These are phyloP conservation scores for Glaucomys volans DNA, from an alignment of 2,113 vertebrate species.

Conservation along the genomic window DNA sequence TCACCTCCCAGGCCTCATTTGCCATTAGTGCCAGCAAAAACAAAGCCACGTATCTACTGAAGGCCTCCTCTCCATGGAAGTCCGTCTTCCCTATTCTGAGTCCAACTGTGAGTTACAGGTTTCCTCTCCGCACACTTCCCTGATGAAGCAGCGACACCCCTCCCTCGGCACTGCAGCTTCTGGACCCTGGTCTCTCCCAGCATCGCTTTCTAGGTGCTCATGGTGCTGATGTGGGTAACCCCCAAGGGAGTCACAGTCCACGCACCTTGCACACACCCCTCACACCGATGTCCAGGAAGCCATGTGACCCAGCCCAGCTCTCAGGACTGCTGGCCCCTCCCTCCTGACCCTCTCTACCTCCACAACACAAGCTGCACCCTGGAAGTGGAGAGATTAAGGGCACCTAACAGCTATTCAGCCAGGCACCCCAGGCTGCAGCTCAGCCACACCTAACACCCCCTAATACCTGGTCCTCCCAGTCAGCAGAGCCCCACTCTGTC, in stretches of 20 bases:
- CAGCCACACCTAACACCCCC: not conserved
- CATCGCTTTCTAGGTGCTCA: rapidly evolving
- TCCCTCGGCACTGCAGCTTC: not conserved
- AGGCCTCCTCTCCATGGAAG: not conserved
- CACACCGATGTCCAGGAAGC: not conserved
- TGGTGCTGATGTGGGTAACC: not conserved
- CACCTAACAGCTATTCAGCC: not conserved
- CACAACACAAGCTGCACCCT: not conserved
- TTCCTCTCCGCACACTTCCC: not conserved
- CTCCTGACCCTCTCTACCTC: not conserved
- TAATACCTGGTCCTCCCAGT: rapidly evolving
- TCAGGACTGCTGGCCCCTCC: not conserved
- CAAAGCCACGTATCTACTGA: not conserved
- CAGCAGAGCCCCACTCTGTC: not conserved
- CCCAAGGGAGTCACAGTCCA: rapidly evolving
- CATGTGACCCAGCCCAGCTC: not conserved
- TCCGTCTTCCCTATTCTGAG: not conserved
- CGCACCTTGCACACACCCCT: not conserved
- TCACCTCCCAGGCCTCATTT: not conserved
- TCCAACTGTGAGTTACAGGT: not conserved
- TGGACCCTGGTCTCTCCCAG: rapidly evolving
- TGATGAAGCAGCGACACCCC: not conserved
- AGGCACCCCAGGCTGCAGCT: not conserved
- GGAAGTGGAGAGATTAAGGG: not conserved
- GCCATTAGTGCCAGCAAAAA: not conserved